A percentile compares a stretch with the other conserved stretches of the same genome.
These are phyloP conservation scores for Toxotes lorentzi DNA, from an alignment of 2,797 vertebrate species.

Conservation along the genomic window DNA sequence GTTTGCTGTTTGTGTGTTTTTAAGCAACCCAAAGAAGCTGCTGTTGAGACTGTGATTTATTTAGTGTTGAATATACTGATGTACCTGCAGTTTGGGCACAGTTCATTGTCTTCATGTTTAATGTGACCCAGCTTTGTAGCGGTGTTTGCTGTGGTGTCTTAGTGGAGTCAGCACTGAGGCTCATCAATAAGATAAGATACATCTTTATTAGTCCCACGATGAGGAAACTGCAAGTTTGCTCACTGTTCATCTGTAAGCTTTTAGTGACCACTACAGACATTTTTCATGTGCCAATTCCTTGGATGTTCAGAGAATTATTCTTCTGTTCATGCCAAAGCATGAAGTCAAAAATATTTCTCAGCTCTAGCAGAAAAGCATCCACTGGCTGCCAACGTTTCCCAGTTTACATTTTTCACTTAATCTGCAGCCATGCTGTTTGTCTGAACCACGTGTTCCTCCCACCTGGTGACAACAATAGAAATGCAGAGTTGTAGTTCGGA, in stretches of 20 bases:
- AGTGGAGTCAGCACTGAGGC: fast-evolving
- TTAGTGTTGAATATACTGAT: too few relatives aligned
- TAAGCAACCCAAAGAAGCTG: not conserved
- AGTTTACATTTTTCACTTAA: constrained; percentile 4
- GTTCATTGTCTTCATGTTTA: not conserved
- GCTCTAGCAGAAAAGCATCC: constrained; percentile 21
- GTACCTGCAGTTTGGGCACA: too few relatives aligned
- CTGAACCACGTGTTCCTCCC: not conserved
- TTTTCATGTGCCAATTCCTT: not conserved
- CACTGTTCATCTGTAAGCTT: not conserved
- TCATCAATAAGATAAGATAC: not conserved
- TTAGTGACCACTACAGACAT: not conserved
- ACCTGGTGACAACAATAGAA: not conserved
- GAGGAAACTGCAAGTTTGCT: not conserved
- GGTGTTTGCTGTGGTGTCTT: not conserved
- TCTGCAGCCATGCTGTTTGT: not conserved
- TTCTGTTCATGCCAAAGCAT: not conserved
- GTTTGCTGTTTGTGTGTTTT: not conserved
- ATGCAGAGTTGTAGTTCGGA: not conserved
- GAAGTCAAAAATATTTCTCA: constrained; percentile 14
- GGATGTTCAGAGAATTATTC: constrained; percentile 3
- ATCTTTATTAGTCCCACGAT: too few relatives aligned
- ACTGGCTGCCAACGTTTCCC: not conserved
- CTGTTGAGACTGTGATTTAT: not conserved
- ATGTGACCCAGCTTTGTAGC: not conserved